Evolutionary conservation across 2,113 vertebrate species (phyloP).

Genomic region (Anhinga anhinga): DNA sequence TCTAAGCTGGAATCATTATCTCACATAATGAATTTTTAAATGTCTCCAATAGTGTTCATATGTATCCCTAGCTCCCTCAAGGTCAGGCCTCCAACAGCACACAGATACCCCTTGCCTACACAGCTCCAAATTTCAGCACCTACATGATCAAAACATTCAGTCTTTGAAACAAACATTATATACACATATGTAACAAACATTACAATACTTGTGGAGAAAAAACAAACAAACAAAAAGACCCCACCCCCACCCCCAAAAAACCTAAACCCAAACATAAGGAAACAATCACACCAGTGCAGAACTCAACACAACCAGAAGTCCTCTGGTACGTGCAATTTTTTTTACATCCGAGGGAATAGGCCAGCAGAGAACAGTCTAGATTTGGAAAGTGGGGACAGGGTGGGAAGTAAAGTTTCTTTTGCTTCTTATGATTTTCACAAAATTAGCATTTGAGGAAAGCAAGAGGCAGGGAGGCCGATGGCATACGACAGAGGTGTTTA

Average conservation of each 20-base stretch:
- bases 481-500: not conserved
- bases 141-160: rapidly evolving
- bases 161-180: not conserved
- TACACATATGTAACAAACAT: not conserved
- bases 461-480: not conserved
- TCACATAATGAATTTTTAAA: not conserved
- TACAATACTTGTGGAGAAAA: not conserved
- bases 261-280: not conserved
- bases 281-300: not conserved
- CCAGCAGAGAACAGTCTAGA: not conserved
- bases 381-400: not conserved
- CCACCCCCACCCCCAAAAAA: not conserved
- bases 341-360: not conserved
- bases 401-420: not conserved
- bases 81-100: not conserved
- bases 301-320: not conserved
- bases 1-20: not conserved
- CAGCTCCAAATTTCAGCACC: not conserved
- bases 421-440: not conserved
- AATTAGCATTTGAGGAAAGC: not conserved
- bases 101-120: not conserved
- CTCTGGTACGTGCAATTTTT: not conserved
- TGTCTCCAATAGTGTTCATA: rapidly evolving
- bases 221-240: not conserved
- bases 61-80: not conserved